These are phyloP conservation scores for Lichenostomus cassidix DNA, from an alignment of 2,113 vertebrate species.

Conservation along the genomic window DNA sequence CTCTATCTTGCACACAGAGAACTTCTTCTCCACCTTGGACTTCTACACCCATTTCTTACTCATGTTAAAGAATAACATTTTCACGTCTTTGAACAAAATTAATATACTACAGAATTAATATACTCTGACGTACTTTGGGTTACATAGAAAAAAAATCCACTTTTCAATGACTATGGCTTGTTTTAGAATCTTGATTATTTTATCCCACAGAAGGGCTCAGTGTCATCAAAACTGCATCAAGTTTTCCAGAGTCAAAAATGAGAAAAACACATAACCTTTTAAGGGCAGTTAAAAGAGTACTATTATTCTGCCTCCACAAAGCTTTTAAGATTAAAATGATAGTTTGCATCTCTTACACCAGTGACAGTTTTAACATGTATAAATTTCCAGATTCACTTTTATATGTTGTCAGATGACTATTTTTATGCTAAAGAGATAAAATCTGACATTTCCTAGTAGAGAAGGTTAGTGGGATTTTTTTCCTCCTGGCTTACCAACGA, in stretches of 20 bases:
- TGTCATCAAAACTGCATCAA: constrained; percentile 16
- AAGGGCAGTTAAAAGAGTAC: constrained; percentile 36
- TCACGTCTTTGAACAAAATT: neutral
- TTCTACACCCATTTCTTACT: neutral
- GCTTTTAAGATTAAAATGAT: constrained; percentile 46
- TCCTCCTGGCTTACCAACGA: neutral
- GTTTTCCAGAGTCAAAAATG: neutral
- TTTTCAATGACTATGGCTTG: neutral
- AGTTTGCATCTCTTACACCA: constrained; percentile 15
- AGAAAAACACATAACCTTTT: constrained; percentile 48
- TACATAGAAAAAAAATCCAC: neutral
- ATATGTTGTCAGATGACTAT: constrained; percentile 19
- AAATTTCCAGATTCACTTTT: constrained; percentile 24
- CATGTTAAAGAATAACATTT: neutral
- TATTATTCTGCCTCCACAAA: constrained; percentile 54
- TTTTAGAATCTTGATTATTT: constrained; percentile 1
- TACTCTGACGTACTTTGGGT: neutral
- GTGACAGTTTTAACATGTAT: neutral
- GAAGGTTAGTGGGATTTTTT: neutral
- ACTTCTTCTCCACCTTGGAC: neutral
- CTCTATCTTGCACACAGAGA: neutral
- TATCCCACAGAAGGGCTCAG: neutral
- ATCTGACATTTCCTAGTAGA: neutral
- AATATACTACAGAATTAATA: neutral
- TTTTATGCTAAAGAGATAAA: constrained; percentile 21